Evolutionary conservation across 2,888 invertebrate species (phyloP).

Genomic region (Unio delphinus): DNA sequence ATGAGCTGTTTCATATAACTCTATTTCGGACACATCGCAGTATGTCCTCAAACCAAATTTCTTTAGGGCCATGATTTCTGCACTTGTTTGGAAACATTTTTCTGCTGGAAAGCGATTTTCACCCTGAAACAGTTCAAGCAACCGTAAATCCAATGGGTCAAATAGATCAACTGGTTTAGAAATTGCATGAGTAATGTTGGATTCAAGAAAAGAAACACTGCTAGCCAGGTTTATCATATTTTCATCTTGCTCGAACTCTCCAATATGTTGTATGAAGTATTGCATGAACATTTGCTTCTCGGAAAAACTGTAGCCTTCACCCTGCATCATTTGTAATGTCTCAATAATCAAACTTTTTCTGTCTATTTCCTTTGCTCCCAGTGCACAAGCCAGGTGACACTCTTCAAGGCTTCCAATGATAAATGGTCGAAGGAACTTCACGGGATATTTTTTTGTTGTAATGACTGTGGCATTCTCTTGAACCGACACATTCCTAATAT

Average conservation of each 20-base stretch:
- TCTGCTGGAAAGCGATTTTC: constrained; percentile 8
- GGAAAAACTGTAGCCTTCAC: background rate
- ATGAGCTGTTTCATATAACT: constrained; percentile 5
- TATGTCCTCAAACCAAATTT: constrained; percentile 11
- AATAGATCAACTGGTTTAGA: constrained; percentile 12
- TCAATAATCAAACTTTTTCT: constrained; percentile 5
- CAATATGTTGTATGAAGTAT: constrained; percentile 8
- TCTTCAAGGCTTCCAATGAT: constrained; percentile 1
- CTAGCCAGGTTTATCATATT: constrained; percentile 4
- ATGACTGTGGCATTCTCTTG: too few relatives aligned
- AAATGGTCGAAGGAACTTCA: constrained; percentile 5
- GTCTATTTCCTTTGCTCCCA: constrained; percentile 3
- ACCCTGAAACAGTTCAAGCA: constrained; percentile 7
- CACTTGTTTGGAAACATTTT: background rate
- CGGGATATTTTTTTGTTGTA: constrained; percentile 4
- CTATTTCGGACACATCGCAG: constrained; percentile 1
- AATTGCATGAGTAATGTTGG: background rate
- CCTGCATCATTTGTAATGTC: constrained; percentile 1
- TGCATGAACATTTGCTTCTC: constrained; percentile 12
- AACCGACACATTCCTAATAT: too few relatives aligned
- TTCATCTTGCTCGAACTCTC: background rate
- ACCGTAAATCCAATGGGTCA: constrained; percentile 7
- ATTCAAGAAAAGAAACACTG: constrained; percentile 8
- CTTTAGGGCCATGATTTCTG: background rate
- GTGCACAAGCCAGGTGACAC: constrained; percentile 5